Evolutionary conservation across 2,888 invertebrate genomes (phyloP), one percentile per base, ranked within the genome.

Genomic region (Apodemia duryi): DNA sequence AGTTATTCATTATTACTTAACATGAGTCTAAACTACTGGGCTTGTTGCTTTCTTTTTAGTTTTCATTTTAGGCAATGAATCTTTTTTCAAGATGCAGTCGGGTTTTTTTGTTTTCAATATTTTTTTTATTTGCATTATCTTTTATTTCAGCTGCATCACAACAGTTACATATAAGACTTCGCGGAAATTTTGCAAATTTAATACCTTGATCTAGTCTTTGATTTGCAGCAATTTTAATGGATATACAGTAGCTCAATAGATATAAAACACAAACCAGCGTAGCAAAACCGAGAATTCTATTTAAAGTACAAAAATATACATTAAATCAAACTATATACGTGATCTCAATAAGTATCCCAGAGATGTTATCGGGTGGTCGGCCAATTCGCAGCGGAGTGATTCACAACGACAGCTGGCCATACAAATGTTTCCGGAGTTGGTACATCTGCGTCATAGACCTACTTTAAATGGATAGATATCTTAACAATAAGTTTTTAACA

Each of bases 351-450:
- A 69, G 66, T 35, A 67, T 66, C 64, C 62, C 38, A 64, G 49
- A 63, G 66, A 66, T 66, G 52, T 43, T 41, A 68, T 68, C 70
- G 63, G 62, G 60, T 61, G 54, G 64, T 67, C 66, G 57, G 13
- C 57, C 57, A 57, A 57, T 57, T 57, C 57, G 49, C 21, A 54
- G 60, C 60, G 43, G 43, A 62, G 61, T 64, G 67, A 69, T 52
- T 62, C 63, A 66, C 54, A 60, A 32, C 52, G 54, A 65, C 68
- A 70, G 68, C 65, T 68, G 66, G 41, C 52, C 68, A 69, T 70
- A 69, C 68, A 70, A 71, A 82, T 74, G 79, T 81, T 87, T 86
- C 86, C 86, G 85, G 84, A 57, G 13, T 57, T 32, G 28, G 57
- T 57, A 6, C 35, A 6, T 13, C 32, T 57, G 35, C 28, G 57